Percentiles rank a stretch among this genome's conserved stretches.
phyloP scores from a whole-genome alignment of 2,797 vertebrate genomes.

The Peromyscus attwateri region DNA sequence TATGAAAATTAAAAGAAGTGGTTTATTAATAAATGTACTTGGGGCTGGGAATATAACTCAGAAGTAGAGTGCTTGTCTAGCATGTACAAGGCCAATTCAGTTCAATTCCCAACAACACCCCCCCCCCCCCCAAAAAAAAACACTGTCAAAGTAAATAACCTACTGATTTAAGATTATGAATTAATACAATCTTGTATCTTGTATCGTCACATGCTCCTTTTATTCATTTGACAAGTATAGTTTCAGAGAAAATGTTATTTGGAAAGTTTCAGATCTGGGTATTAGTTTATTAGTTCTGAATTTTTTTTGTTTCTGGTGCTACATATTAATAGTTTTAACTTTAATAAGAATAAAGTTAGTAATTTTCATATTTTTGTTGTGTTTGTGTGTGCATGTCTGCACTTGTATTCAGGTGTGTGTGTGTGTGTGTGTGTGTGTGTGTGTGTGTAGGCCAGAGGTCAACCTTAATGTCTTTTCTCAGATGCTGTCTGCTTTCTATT shows the following conservation, averaged over 20 bases:
- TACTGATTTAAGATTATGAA: slow-evolving; percentile 34
- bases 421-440: not conserved
- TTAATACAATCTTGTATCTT: slow-evolving; percentile 63
- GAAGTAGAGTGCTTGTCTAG: not conserved
- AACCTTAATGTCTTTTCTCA: not conserved
- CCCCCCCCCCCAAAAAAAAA: not conserved
- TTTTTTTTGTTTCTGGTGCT: slow-evolving; percentile 32
- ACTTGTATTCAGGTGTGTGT: not conserved
- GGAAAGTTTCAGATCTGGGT: slow-evolving; percentile 70
- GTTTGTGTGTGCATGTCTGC: not conserved
- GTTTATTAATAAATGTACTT: slow-evolving; percentile 56
- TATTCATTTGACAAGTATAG: not conserved
- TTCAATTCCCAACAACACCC: not conserved
- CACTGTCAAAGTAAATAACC: not conserved
- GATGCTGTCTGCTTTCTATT: not conserved
- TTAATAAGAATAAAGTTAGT: slow-evolving; percentile 77
- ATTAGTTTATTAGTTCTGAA: slow-evolving; percentile 62
- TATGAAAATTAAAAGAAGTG: slow-evolving; percentile 63
- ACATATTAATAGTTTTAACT: slow-evolving; percentile 43
- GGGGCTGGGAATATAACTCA: not conserved
- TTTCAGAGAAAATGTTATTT: not conserved
- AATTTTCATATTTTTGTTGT: slow-evolving; percentile 19
- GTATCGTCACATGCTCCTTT: not conserved
- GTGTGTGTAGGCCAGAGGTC: not conserved
- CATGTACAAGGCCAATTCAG: not conserved